phyloP scores from a whole-genome alignment of 2,888 invertebrate genomes.

The Nasonovia ribisnigri region DNA sequence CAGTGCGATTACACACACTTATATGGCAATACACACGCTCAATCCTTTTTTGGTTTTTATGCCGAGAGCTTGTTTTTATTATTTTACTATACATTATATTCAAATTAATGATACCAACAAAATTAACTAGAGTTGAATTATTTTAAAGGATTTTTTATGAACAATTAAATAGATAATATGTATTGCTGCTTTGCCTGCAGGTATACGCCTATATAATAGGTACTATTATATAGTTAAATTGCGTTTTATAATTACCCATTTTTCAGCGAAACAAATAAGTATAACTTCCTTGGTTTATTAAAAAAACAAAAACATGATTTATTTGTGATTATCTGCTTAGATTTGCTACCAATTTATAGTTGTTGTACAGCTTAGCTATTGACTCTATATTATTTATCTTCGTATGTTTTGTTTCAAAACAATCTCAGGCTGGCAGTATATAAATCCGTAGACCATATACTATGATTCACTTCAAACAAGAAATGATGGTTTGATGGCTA shows the following conservation, averaged over 20 bases:
- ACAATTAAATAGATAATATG: background rate
- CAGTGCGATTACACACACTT: background rate
- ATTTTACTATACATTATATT: background rate
- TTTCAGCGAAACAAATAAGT: background rate
- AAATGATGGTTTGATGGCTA: background rate
- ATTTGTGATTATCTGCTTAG: background rate
- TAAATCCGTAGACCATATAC: background rate
- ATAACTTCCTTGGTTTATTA: background rate
- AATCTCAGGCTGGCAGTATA: background rate
- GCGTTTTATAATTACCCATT: background rate
- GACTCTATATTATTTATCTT: background rate
- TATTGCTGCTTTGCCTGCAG: background rate
- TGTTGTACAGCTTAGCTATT: background rate
- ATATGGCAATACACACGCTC: slow-evolving; percentile 32
- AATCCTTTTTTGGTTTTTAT: slow-evolving; percentile 34
- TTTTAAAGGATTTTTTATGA: background rate
- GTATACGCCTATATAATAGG: background rate
- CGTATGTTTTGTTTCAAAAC: background rate
- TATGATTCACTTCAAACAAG: background rate
- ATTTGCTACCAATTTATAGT: background rate
- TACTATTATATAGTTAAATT: background rate
- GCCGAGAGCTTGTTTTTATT: background rate
- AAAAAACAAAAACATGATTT: background rate
- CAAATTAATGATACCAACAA: slow-evolving; percentile 1
- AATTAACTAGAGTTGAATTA: background rate